These are phyloP conservation scores for Danio jaintianensis DNA, from an alignment of 2,797 vertebrate species.

Conservation along the genomic window DNA sequence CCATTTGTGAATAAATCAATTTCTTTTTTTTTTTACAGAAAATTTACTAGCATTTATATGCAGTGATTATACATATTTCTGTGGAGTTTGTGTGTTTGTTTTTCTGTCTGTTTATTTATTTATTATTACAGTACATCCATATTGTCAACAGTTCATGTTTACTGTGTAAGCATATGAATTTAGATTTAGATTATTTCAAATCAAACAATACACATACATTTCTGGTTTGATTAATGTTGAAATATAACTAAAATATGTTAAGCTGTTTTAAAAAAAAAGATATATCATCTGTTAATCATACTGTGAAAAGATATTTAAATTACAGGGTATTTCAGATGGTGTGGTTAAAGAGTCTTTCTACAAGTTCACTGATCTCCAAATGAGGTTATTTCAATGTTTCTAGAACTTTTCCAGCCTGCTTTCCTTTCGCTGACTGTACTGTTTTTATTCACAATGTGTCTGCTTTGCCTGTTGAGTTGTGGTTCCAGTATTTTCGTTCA, in stretches of 20 bases:
- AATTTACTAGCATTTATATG: too few relatives aligned
- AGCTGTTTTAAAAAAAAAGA: conserved; percentile 10
- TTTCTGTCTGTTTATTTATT: too few relatives aligned
- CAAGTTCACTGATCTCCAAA: conserved; percentile 31
- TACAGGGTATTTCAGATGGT: neutral
- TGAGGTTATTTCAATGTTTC: conserved; percentile 22
- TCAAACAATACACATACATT: neutral
- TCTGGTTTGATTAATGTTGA: neutral
- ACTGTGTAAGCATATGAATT: too few relatives aligned
- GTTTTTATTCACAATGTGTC: conserved; percentile 26
- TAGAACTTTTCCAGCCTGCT: neutral
- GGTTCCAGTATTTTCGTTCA: conserved; percentile 36
- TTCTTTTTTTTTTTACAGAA: too few relatives aligned
- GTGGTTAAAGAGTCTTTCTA: conserved; percentile 1
- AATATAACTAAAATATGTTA: neutral
- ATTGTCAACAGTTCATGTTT: too few relatives aligned
- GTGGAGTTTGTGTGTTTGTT: too few relatives aligned
- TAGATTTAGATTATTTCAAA: too few relatives aligned
- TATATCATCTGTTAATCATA: conserved; percentile 22
- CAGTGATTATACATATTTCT: too few relatives aligned
- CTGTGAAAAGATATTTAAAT: conserved; percentile 2
- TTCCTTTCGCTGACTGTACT: neutral
- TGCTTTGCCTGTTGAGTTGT: conserved; percentile 34
- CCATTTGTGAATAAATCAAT: too few relatives aligned
- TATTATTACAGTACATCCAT: too few relatives aligned